phyloP scores from a whole-genome alignment of 1,140 invertebrate genomes.

The Drosophila murphyi region DNA sequence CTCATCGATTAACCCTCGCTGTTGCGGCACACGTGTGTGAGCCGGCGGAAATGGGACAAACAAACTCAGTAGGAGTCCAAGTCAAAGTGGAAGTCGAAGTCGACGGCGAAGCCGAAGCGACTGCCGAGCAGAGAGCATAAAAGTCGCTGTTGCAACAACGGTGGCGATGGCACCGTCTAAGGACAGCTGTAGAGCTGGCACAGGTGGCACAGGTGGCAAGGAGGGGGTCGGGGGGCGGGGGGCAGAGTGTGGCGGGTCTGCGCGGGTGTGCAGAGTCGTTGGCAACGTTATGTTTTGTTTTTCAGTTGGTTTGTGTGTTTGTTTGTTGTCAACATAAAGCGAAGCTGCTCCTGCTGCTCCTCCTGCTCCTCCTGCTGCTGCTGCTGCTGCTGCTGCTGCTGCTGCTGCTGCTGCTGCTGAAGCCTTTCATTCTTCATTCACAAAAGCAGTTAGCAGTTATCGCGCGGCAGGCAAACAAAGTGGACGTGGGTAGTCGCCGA shows the following conservation, averaged over 20 bases:
- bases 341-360: slow-evolving; percentile 28
- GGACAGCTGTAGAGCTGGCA: neutral
- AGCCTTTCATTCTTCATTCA: slow-evolving; percentile 62
- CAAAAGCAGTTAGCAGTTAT: slow-evolving; percentile 69
- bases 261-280: slow-evolving; percentile 13
- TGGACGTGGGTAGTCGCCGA: slow-evolving; percentile 52
- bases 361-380: neutral
- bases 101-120: slow-evolving; percentile 17
- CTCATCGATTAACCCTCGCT: slow-evolving; percentile 2
- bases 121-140: slow-evolving; percentile 44
- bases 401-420: neutral
- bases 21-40: slow-evolving; percentile 37
- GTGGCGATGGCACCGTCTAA: slow-evolving; percentile 33
- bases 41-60: slow-evolving; percentile 74
- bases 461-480: slow-evolving; percentile 64
- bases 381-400: neutral
- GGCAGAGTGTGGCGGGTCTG: too few species aligned
- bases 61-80: slow-evolving; percentile 53
- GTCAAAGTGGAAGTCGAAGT: slow-evolving; percentile 7
- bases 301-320: slow-evolving; percentile 37
- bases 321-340: slow-evolving; percentile 73
- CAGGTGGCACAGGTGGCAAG: neutral
- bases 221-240: neutral
- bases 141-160: slow-evolving; percentile 11
- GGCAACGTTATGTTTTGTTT: slow-evolving; percentile 47